Percentiles rank a stretch among this genome's conserved stretches.
phyloP scores from a whole-genome alignment of 2,888 invertebrate genomes.

The Hyposoter dolosus region DNA sequence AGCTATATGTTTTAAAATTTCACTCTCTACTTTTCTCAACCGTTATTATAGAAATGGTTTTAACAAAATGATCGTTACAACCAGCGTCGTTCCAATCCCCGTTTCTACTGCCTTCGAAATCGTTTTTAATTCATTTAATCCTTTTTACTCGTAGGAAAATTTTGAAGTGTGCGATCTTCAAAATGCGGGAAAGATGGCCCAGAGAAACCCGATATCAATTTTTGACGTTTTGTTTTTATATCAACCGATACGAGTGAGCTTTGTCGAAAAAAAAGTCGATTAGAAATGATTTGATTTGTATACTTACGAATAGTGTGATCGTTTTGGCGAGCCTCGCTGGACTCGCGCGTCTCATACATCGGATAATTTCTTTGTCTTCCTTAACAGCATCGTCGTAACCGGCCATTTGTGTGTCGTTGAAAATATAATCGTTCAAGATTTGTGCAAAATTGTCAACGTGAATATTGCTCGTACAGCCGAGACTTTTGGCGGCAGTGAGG shows the following conservation, averaged over 20 bases:
- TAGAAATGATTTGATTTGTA: neutral
- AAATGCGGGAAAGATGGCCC: too few species aligned
- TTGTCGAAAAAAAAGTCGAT: neutral
- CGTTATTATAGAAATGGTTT: neutral
- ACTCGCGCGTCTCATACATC: conserved; percentile 53
- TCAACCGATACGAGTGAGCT: neutral
- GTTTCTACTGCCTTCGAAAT: neutral
- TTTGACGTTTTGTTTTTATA: too few species aligned
- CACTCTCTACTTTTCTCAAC: neutral
- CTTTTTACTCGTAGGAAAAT: neutral
- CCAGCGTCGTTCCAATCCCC: neutral
- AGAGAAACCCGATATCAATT: too few species aligned
- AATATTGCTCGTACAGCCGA: conserved; percentile 69
- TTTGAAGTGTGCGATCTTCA: neutral
- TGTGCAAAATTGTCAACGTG: conserved; percentile 49
- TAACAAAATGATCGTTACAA: neutral
- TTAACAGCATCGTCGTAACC: conserved; percentile 42
- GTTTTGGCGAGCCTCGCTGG: conserved; percentile 42
- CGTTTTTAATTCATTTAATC: neutral
- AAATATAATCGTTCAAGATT: conserved; percentile 16
- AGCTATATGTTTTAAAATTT: neutral
- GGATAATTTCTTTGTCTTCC: conserved; percentile 59
- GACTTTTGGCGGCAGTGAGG: conserved; percentile 69
- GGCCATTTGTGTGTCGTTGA: conserved; percentile 20
- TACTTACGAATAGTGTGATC: conserved; percentile 61